phyloP scores from a whole-genome alignment of 2,888 invertebrate species.

The Leistus spinibarbis region DNA sequence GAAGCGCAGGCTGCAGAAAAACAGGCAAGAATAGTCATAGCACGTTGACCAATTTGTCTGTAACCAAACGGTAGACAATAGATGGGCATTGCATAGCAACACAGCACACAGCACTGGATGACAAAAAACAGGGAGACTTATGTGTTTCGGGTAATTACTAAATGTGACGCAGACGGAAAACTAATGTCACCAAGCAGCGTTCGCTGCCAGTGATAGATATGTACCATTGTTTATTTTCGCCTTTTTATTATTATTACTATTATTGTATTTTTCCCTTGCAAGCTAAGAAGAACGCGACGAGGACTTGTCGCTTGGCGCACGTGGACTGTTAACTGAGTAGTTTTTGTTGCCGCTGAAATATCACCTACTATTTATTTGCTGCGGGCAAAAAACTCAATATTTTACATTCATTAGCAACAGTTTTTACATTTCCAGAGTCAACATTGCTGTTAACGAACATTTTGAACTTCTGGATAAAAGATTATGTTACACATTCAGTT shows the following conservation, averaged over 20 bases:
- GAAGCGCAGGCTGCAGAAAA: neutral
- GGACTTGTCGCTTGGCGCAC: too few relatives aligned
- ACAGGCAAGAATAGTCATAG: conserved; percentile 33
- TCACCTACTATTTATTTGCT: too few relatives aligned
- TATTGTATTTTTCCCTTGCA: neutral
- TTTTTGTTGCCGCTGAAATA: too few relatives aligned
- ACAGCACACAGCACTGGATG: neutral
- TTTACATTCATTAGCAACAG: too few relatives aligned
- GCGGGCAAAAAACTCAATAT: too few relatives aligned
- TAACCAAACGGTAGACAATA: neutral
- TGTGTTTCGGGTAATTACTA: conserved; percentile 40
- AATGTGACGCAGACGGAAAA: conserved; percentile 31
- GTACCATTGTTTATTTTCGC: neutral
- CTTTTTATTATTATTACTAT: neutral
- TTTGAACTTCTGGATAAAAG: too few relatives aligned
- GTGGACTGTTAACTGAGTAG: too few relatives aligned
- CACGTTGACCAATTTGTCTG: conserved; percentile 38
- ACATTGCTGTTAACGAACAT: too few relatives aligned
- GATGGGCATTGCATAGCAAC: neutral
- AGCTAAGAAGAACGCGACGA: too few relatives aligned
- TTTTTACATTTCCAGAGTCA: too few relatives aligned
- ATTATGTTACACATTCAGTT: too few relatives aligned
- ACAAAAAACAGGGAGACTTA: conserved; percentile 35
- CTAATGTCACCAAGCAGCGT: conserved; percentile 27
- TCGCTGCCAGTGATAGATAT: neutral